A percentile compares a stretch with the other conserved stretches of the same genome.
These are phyloP conservation scores for Chymomyza costata DNA, from an alignment of 1,140 invertebrate genomes.

Conservation along the genomic window DNA sequence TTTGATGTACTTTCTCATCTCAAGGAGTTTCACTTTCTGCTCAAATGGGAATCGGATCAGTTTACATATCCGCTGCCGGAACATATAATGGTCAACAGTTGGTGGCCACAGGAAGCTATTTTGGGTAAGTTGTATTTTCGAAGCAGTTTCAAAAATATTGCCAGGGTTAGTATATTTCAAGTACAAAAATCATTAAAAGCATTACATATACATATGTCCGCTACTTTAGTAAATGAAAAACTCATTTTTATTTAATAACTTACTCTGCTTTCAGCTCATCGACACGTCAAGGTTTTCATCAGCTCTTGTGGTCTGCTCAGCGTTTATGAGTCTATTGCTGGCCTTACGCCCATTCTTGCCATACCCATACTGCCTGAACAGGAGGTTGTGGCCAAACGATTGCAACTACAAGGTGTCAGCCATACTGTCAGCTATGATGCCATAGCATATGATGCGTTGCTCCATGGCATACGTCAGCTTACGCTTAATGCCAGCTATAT, in stretches of 20 bases:
- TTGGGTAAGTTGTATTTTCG: conserved; percentile 58
- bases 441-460: conserved; percentile 51
- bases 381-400: conserved; percentile 75
- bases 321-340: conserved; percentile 78
- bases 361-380: conserved; percentile 81
- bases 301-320: conserved; percentile 81
- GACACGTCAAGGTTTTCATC: conserved; percentile 79
- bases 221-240: too few species aligned
- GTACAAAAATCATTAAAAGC: too few species aligned
- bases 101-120: conserved; percentile 84
- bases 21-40: conserved; percentile 78
- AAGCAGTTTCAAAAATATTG: background rate
- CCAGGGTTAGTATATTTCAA: too few species aligned
- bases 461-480: conserved; percentile 51
- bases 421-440: conserved; percentile 45
- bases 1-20: conserved; percentile 77
- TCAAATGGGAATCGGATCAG: conserved; percentile 81
- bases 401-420: conserved; percentile 58
- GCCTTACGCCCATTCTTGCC: conserved; percentile 78
- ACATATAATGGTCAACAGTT: conserved; percentile 81
- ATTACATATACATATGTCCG: too few species aligned
- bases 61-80: conserved; percentile 74
- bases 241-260: background rate
- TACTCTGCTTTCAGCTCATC: conserved; percentile 75
- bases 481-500: conserved; percentile 50